Evolutionary conservation across 2,113 vertebrate species (phyloP), one percentile per base, ranked within the genome.

Genomic region (Mandrillus leucophaeus): DNA sequence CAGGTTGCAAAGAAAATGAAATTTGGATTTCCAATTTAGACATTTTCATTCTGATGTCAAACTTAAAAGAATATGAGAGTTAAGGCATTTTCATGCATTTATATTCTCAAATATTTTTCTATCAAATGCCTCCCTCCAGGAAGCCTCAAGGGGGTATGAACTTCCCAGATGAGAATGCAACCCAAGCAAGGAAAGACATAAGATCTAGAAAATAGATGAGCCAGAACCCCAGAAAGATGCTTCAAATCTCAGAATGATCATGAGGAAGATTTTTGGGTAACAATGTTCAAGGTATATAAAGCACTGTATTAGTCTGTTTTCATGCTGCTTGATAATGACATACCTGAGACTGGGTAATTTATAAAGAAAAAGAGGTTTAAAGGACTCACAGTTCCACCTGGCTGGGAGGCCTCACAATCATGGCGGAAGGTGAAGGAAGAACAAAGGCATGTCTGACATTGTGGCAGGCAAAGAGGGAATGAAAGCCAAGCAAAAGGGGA

Each of bases 61-160:
- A 59, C 6, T 52, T 25, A 66, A 68, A 55, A 45, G 6, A 48
- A 52, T 30, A n/a, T 68, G 10, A 35, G 32, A n/a, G 6, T 18
- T 43, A 72, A 38, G 50, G 59, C 20, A 64, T 81, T 88, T 50
- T 52, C 22, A 27, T 27, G 18, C 5, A n/a, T 27, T 22, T 8
- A 76, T 68, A 11, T 70, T 73, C 22, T 61, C 52, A 40, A 43
- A 80, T 73, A 87, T 27, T 90, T 38, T 23, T 8, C 32, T 38
- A 43, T 30, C 18, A n/a, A 8, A 3, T 35, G 0, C 17, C 35
- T 16, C 61, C 8, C 22, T 11, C 72, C 38, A 76, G 27, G 22
- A 50, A 59, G 3, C 17, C 10, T 79, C 7, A 8, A 11, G 23
- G 18, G 6, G 0, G 12, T 27, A 25, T 35, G 4, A 0, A 40